Conservation (phyloP, 2,113 vertebrate species). For the Fukomys damarensis region DNA sequence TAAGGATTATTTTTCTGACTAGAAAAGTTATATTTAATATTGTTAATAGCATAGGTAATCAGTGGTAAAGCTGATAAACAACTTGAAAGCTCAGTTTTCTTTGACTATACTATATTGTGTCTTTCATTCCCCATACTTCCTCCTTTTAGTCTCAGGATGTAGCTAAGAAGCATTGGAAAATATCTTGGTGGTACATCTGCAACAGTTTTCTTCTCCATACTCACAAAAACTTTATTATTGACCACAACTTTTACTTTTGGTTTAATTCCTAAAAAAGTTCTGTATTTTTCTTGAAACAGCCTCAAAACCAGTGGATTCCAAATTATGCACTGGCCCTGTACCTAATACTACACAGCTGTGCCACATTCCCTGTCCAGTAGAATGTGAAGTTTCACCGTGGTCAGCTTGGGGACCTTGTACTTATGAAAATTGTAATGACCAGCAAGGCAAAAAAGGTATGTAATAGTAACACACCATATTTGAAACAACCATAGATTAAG, state of each 20-base stretch:
- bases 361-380: conserved; percentile 94
- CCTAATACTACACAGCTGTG: conserved; percentile 96
- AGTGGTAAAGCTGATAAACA: neutral
- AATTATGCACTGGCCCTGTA: conserved; percentile 88
- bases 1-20: neutral
- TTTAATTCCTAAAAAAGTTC: neutral
- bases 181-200: neutral
- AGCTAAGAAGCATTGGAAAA: neutral
- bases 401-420: conserved; percentile 97
- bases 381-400: conserved; percentile 96
- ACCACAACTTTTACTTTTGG: neutral
- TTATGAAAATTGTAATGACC: conserved; percentile 96
- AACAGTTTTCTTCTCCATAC: neutral
- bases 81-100: neutral
- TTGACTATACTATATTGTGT: neutral
- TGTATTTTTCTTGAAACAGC: conserved; percentile 86
- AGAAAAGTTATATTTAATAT: neutral
- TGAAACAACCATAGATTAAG: neutral
- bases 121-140: too few species aligned
- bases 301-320: conserved; percentile 92
- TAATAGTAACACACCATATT: neutral
- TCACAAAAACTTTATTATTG: neutral
- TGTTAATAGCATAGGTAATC: neutral
- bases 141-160: neutral
- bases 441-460: conserved; percentile 95